Conservation (phyloP, 2,888 invertebrate genomes). For the Ophion obscuratus region DNA sequence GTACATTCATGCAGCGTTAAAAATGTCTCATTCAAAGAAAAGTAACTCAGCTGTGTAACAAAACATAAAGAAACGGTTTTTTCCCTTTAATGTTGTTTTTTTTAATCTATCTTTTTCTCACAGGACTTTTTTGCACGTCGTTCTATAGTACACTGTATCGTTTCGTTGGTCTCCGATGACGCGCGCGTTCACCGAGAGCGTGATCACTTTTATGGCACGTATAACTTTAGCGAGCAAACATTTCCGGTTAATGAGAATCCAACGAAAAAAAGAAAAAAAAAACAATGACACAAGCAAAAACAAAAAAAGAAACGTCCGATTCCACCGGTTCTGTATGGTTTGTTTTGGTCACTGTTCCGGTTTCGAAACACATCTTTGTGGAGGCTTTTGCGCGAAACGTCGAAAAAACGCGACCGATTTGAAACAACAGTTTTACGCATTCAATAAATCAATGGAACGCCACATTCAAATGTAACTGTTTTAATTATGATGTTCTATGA, state of each 20-base stretch:
- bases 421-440: too few species aligned
- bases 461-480: too few species aligned
- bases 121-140: slow-evolving; percentile 71
- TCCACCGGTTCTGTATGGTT: background rate
- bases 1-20: slow-evolving; percentile 52
- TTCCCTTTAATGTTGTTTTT: slow-evolving; percentile 59
- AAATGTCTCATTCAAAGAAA: slow-evolving; percentile 52
- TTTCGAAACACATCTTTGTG: slow-evolving; percentile 23
- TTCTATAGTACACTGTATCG: slow-evolving; percentile 63
- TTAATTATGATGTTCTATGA: too few species aligned
- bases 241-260: slow-evolving; percentile 11
- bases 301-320: slow-evolving; percentile 4
- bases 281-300: background rate
- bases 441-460: too few species aligned
- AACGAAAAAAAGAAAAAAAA: slow-evolving; percentile 17
- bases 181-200: slow-evolving; percentile 43
- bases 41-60: slow-evolving; percentile 74
- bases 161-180: slow-evolving; percentile 63
- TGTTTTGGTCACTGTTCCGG: background rate
- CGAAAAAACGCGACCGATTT: background rate
- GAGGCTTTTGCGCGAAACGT: background rate
- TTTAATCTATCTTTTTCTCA: slow-evolving; percentile 71
- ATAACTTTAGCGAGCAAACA: slow-evolving; percentile 52
- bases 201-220: slow-evolving; percentile 77
- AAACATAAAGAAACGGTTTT: slow-evolving; percentile 72